These are phyloP conservation scores for Mohoua ochrocephala DNA, from an alignment of 2,113 vertebrate species.

Conservation along the genomic window DNA sequence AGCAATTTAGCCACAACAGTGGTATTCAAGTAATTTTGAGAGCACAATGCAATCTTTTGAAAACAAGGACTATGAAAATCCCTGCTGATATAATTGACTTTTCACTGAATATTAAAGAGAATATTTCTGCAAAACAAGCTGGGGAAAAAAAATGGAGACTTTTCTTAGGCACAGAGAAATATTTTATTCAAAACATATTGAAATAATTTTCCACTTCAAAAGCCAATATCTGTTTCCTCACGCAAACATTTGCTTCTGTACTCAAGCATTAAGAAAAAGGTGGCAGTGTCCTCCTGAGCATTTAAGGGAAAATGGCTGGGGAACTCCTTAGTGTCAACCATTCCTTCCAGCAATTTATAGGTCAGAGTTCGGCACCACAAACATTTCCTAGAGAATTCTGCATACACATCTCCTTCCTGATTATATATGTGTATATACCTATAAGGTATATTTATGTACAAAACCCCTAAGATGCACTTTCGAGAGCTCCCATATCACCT, in stretches of 20 bases:
- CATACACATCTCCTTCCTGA: not conserved
- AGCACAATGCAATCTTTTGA: not conserved
- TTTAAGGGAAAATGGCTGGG: not conserved
- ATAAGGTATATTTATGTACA: not conserved
- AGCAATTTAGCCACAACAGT: not conserved
- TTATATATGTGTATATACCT: not conserved
- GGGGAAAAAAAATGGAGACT: not conserved
- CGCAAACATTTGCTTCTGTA: not conserved
- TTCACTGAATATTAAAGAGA: not conserved
- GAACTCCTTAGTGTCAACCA: not conserved
- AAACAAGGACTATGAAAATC: not conserved
- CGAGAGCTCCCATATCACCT: not conserved
- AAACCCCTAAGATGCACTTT: not conserved
- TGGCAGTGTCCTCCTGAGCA: not conserved
- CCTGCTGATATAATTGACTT: not conserved
- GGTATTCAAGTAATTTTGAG: not conserved
- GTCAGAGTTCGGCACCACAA: not conserved
- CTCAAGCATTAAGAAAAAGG: not conserved
- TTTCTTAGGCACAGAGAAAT: not conserved
- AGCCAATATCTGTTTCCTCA: not conserved
- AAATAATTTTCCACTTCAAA: conserved; percentile 9
- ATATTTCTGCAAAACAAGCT: not conserved
- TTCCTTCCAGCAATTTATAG: not conserved
- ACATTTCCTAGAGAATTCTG: not conserved
- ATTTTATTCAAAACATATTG: not conserved